These are phyloP conservation scores for Diplolepis rosae DNA, from an alignment of 2,888 invertebrate species.

Conservation along the genomic window DNA sequence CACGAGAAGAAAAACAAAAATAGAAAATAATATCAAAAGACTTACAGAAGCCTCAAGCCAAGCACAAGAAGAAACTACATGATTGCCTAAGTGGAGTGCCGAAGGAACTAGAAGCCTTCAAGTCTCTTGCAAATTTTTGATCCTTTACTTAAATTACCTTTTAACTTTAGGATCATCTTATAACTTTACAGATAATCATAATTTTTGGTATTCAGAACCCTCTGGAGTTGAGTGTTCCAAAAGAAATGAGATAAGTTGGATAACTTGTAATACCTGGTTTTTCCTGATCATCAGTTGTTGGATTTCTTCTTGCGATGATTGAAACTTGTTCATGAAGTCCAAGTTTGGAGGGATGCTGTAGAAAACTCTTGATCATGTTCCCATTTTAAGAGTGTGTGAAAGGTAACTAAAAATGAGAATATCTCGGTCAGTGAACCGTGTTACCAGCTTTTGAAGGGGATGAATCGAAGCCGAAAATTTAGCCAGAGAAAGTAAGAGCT, in stretches of 20 bases:
- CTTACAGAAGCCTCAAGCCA: background rate
- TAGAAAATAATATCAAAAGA: background rate
- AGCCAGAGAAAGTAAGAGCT: background rate
- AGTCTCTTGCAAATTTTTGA: too few species aligned
- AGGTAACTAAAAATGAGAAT: background rate
- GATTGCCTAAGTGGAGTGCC: background rate
- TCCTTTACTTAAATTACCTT: background rate
- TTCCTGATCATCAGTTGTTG: background rate
- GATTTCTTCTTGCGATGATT: background rate
- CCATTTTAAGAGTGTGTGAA: constrained; percentile 11
- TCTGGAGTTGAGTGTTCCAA: background rate
- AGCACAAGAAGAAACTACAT: background rate
- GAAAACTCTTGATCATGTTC: constrained; percentile 39
- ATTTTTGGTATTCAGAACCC: background rate
- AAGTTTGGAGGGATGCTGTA: background rate
- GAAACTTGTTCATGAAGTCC: background rate
- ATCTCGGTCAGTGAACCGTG: constrained; percentile 28
- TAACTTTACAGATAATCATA: background rate
- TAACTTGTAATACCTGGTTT: background rate
- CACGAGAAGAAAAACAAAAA: constrained; percentile 30
- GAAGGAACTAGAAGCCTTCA: background rate
- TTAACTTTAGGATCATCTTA: background rate
- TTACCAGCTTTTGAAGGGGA: background rate
- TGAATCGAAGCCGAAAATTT: background rate
- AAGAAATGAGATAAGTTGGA: background rate